Percentiles rank a stretch among this genome's conserved stretches.
These are phyloP conservation scores for Clarias gariepinus DNA, from an alignment of 2,113 vertebrate species.

Conservation along the genomic window DNA sequence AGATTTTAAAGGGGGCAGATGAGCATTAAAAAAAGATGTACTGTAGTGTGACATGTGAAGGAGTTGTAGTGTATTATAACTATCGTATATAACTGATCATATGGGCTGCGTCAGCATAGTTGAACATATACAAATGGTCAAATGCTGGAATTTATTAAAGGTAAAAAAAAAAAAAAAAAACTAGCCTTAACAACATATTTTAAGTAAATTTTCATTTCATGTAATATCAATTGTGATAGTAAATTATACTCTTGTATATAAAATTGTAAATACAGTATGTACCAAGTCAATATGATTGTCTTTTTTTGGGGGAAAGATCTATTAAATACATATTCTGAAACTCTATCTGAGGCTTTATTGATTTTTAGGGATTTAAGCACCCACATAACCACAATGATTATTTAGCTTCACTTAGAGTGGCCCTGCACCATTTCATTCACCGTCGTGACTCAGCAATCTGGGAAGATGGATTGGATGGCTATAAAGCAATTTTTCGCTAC, in stretches of 20 bases:
- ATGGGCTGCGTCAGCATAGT: background rate
- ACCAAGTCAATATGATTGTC: slow-evolving; percentile 71
- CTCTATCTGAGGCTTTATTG: background rate
- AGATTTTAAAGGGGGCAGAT: background rate
- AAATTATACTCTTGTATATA: slow-evolving; percentile 77
- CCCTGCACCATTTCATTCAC: background rate
- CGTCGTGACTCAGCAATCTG: background rate
- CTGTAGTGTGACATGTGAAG: background rate
- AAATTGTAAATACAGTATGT: slow-evolving; percentile 73
- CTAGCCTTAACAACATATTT: slow-evolving; percentile 59
- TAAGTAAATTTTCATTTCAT: slow-evolving; percentile 62
- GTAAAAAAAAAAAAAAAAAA: slow-evolving; percentile 54
- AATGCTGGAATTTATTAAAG: slow-evolving; percentile 40
- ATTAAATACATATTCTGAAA: slow-evolving; percentile 72
- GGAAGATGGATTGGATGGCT: background rate
- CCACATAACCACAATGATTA: slow-evolving; percentile 7
- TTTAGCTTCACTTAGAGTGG: background rate
- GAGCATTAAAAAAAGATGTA: background rate
- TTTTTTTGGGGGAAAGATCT: slow-evolving; percentile 68
- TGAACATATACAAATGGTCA: background rate
- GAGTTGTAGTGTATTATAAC: slow-evolving; percentile 5
- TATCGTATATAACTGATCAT: slow-evolving; percentile 28
- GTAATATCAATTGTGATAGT: slow-evolving; percentile 71
- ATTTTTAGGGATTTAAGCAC: slow-evolving; percentile 1
- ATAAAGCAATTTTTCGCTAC: background rate